Base-by-base conservation (phyloP, 2,113 vertebrate genomes). In the Zootoca vivipara region DNA sequence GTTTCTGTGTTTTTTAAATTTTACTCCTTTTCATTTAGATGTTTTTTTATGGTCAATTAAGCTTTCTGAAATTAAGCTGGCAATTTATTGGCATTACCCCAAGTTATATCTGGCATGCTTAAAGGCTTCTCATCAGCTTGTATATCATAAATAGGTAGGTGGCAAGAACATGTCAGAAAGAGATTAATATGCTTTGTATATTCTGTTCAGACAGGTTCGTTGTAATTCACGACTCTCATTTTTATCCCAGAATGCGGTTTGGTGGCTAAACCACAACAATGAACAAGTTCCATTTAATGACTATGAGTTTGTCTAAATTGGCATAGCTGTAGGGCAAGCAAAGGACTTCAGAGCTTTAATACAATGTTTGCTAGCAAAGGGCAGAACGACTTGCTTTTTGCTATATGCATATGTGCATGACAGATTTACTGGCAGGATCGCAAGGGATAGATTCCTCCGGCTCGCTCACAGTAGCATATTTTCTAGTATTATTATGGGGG, bases 21-120 rank as follows among this genome's bases (percentile, higher is more conserved):
- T 42, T 46, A 52, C 10, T 52, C 46, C 46, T 52, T 52, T 46
- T 52, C 40, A 52, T 28, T 26, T 64, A 85, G 72, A 42, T 73
- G 62, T 81, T 93, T 85, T 85, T 89, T 93, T 92, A 90, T 81
- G 72, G 35, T 6, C 92, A 92, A 83, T 89, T 26, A 87, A 40
- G 67, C 73, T 38, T 81, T 85, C 87, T 38, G n/a, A 83, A 75
- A 78, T 75, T 65, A 91, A 93, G 62, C 72, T n/a, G 64, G 73
- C 46, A n/a, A 38, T 89, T 83, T 77, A 83, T 42, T 16, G 7
- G 77, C 1, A 64, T 83, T 26, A 42, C 30, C 81, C 56, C 30
- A 87, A 91, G 90, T 74, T n/a, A 82, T 58, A 75, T 72, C 82
- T 89, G 85, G 89, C 92, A 85, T 78, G 56, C 79, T 89, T 86